Percentiles rank a stretch among this genome's conserved stretches.
Evolutionary conservation across 2,888 invertebrate genomes (phyloP).

Genomic region (Acholoe squamosa): DNA sequence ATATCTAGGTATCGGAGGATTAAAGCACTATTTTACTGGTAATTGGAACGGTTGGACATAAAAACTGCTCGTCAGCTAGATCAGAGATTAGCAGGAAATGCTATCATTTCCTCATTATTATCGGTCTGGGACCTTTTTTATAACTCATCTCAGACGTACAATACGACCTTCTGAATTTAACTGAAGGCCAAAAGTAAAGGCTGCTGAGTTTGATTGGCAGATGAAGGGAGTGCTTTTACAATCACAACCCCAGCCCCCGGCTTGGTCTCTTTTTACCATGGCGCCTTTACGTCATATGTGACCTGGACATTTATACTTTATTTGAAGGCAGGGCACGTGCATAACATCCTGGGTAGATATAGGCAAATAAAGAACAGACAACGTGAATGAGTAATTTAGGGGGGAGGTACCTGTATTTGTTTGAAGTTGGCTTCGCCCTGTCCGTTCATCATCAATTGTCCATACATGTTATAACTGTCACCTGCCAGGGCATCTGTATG

Average conservation of each 20-base stretch:
- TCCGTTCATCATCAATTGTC: neutral
- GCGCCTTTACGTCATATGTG: neutral
- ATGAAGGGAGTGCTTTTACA: neutral
- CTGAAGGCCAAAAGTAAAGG: neutral
- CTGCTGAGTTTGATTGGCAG: neutral
- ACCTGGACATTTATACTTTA: neutral
- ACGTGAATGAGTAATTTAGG: neutral
- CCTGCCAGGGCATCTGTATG: neutral
- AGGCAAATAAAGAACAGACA: neutral
- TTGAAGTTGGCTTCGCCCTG: constrained; percentile 1
- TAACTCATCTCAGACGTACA: constrained; percentile 24
- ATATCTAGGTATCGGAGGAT: no score
- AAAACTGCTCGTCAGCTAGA: neutral
- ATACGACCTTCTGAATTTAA: constrained; percentile 12
- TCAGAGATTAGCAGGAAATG: neutral
- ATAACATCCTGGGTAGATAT: neutral
- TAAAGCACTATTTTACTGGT: no score
- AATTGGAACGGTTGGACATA: no score
- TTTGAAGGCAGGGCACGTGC: neutral
- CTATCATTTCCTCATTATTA: constrained; percentile 5
- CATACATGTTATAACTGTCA: neutral
- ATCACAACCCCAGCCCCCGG: neutral
- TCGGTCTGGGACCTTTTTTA: neutral
- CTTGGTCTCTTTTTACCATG: no score
- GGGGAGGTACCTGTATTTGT: neutral